A percentile compares a stretch with the other conserved stretches of the same genome.
phyloP scores from a whole-genome alignment of 1,140 invertebrate genomes.

The Cydia amplana region DNA sequence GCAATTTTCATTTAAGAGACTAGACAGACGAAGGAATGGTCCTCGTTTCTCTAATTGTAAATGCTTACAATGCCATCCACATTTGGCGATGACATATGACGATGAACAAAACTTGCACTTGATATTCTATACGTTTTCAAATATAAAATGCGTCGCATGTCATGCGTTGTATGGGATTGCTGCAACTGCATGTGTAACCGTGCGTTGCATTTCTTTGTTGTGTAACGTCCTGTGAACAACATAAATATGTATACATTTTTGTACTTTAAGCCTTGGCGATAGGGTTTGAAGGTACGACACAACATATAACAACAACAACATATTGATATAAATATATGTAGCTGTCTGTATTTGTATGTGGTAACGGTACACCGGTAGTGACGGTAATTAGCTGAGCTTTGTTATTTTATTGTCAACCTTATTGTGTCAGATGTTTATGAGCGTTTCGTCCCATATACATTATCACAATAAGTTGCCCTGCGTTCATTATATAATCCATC shows the following conservation, averaged over 20 bases:
- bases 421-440: neutral
- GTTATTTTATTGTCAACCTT: neutral
- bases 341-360: neutral
- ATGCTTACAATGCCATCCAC: constrained; percentile 1
- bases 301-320: no score
- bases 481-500: no score
- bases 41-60: neutral
- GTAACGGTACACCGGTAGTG: constrained; percentile 1
- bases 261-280: neutral
- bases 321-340: neutral
- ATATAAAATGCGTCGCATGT: neutral
- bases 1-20: neutral
- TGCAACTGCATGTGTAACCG: constrained; percentile 14
- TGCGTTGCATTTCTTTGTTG: constrained; percentile 4
- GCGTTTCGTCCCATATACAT: no score
- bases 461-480: no score
- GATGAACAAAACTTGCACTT: neutral
- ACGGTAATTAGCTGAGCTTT: neutral
- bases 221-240: neutral
- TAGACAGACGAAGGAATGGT: neutral
- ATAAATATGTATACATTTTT: neutral
- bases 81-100: neutral
- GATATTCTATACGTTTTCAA: neutral
- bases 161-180: neutral
- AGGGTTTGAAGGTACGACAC: neutral